Conservation (phyloP, 2,797 vertebrate genomes). For the Ibycter americanus region DNA sequence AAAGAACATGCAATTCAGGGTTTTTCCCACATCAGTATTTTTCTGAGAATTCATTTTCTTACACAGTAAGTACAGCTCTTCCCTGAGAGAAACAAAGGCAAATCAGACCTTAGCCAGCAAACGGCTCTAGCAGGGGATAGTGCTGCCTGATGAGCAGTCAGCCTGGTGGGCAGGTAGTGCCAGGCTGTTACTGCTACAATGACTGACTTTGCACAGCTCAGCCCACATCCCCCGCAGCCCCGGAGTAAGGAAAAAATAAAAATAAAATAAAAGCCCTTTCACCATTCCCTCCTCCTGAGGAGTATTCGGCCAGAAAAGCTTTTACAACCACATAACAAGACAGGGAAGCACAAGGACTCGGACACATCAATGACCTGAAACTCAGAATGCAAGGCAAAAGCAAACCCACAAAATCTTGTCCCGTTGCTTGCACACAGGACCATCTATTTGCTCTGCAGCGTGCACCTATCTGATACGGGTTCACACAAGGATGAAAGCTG, state of each 20-base stretch:
- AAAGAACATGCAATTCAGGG: neutral
- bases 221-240: neutral
- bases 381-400: neutral
- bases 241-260: neutral
- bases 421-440: neutral
- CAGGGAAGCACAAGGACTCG: neutral
- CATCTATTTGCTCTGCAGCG: neutral
- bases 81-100: neutral
- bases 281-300: neutral
- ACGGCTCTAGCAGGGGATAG: neutral
- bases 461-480: neutral
- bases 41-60: slow-evolving; percentile 27
- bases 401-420: neutral
- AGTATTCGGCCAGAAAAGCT: neutral
- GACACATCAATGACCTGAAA: neutral
- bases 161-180: neutral
- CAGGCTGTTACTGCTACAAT: neutral
- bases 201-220: neutral
- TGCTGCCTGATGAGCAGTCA: neutral
- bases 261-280: neutral
- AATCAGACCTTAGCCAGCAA: neutral
- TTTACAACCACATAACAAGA: neutral
- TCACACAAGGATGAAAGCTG: neutral
- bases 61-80: neutral
- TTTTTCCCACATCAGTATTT: neutral